Evolutionary conservation across 2,113 vertebrate species (phyloP).

Genomic region (Xyrauchen texanus): DNA sequence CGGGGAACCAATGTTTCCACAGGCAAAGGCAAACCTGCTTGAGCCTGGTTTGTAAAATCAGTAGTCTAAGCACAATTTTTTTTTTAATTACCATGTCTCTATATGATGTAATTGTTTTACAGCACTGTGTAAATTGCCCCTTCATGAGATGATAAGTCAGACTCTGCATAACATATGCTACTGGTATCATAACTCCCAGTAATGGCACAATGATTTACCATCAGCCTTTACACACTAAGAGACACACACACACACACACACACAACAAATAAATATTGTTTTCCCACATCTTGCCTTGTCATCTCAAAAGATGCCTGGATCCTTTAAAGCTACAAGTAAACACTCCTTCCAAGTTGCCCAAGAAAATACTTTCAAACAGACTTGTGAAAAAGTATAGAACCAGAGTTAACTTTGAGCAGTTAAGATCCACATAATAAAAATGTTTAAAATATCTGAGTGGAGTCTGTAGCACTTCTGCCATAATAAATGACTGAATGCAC

Average conservation of each 20-base stretch:
- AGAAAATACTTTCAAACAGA: slow-evolving; percentile 4
- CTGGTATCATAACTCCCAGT: slow-evolving; percentile 61
- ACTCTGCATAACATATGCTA: slow-evolving; percentile 65
- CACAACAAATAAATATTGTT: neutral
- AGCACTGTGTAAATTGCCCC: slow-evolving; percentile 44
- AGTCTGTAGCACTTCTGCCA: slow-evolving; percentile 7
- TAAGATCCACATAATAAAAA: slow-evolving; percentile 43
- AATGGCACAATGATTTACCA: neutral
- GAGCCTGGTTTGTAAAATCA: slow-evolving; percentile 2
- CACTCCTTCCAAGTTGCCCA: slow-evolving; percentile 37
- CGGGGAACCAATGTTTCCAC: neutral
- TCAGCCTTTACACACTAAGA: too few species aligned
- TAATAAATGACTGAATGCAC: slow-evolving; percentile 38
- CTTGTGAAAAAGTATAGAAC: slow-evolving; percentile 53
- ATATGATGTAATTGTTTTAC: slow-evolving; percentile 59
- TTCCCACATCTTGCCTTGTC: too few species aligned
- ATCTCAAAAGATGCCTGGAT: slow-evolving; percentile 15
- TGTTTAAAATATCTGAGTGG: slow-evolving; percentile 47
- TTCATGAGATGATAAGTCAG: slow-evolving; percentile 54
- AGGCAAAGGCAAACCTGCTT: neutral
- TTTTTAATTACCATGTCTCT: slow-evolving; percentile 39
- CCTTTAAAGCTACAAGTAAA: slow-evolving; percentile 16
- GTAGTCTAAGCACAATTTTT: too few species aligned
- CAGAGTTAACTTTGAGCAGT: slow-evolving; percentile 21
- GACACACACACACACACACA: neutral